Evolutionary conservation across 2,888 invertebrate species (phyloP).

Genomic region (Volucella zonaria): DNA sequence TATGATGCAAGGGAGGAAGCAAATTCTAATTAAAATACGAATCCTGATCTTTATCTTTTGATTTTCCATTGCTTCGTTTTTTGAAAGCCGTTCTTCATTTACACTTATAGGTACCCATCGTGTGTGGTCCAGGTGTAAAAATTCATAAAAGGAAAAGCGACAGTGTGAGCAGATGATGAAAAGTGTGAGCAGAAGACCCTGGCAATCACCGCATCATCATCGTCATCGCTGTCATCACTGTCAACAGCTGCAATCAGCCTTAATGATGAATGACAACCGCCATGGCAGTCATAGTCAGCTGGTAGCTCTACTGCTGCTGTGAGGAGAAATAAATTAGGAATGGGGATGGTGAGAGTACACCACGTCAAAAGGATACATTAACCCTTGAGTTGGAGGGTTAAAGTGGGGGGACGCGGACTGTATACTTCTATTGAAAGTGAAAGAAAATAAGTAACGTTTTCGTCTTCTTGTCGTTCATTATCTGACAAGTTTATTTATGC

Average conservation of each 20-base stretch:
- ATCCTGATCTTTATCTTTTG: slow-evolving; percentile 72
- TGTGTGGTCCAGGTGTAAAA: slow-evolving; percentile 48
- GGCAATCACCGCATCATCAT: slow-evolving; percentile 72
- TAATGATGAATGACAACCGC: slow-evolving; percentile 72
- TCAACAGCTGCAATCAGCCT: slow-evolving; percentile 69
- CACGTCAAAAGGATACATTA: slow-evolving; percentile 61
- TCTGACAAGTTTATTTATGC: slow-evolving; percentile 8
- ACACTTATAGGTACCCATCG: slow-evolving; percentile 9
- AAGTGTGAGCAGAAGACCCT: slow-evolving; percentile 49
- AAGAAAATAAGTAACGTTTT: background rate
- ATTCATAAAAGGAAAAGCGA: slow-evolving; percentile 41
- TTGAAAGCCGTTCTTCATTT: slow-evolving; percentile 30
- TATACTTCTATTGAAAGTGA: background rate
- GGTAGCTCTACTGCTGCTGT: slow-evolving; percentile 13
- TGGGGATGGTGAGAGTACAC: background rate
- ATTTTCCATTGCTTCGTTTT: slow-evolving; percentile 55
- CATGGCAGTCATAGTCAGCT: background rate
- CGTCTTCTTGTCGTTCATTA: background rate
- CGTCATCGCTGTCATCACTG: slow-evolving; percentile 72
- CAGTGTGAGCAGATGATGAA: background rate
- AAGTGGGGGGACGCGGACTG: background rate
- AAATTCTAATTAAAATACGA: slow-evolving; percentile 73
- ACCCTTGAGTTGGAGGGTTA: slow-evolving; percentile 29
- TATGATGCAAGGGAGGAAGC: slow-evolving; percentile 16
- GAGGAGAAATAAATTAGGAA: background rate